Evolutionary conservation across 1,140 invertebrate genomes (phyloP).

Genomic region (Scaptomyza hsui): DNA sequence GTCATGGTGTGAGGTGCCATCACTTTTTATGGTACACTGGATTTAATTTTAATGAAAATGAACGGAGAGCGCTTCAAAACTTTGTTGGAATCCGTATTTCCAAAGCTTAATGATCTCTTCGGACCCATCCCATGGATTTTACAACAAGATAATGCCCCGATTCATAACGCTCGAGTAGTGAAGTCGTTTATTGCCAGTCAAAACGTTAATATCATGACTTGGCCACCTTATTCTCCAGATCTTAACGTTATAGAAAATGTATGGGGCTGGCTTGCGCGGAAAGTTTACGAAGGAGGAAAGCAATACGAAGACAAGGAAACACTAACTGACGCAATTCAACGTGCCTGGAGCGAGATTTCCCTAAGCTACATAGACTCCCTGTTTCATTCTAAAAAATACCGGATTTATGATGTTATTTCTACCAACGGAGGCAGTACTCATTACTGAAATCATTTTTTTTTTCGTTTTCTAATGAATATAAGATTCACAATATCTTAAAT

Average conservation of each 20-base stretch:
- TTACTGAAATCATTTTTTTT: too few relatives aligned
- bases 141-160: conserved; percentile 30
- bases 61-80: conserved; percentile 32
- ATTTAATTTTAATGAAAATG: too few relatives aligned
- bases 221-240: too few relatives aligned
- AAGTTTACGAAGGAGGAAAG: neutral
- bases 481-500: too few relatives aligned
- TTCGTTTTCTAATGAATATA: too few relatives aligned
- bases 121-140: conserved; percentile 1
- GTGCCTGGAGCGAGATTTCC: neutral
- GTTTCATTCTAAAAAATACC: neutral
- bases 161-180: too few relatives aligned
- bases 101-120: conserved; percentile 23
- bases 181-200: too few relatives aligned
- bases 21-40: too few relatives aligned
- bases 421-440: too few relatives aligned
- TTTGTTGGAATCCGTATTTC: conserved; percentile 25
- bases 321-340: neutral
- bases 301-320: conserved; percentile 1
- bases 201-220: too few relatives aligned
- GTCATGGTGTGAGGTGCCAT: too few relatives aligned
- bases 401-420: neutral
- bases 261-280: neutral
- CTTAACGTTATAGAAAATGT: too few relatives aligned
- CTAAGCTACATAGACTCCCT: neutral